Base-by-base conservation (phyloP, 2,113 vertebrate species). In the Myotis lucifugus region DNA sequence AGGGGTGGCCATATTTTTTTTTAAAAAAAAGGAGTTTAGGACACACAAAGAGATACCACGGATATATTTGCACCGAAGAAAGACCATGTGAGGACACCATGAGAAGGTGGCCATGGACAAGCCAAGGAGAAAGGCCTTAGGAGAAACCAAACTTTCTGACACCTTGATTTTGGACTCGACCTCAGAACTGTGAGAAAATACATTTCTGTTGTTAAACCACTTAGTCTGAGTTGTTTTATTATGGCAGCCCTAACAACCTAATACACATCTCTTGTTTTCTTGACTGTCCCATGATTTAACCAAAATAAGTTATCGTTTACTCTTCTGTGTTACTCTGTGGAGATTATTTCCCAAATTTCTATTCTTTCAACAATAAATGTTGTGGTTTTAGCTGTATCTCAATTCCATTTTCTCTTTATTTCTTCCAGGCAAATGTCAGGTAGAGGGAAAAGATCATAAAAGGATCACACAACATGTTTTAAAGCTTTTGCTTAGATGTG, bases 371-470 rank as follows among this genome's bases (percentile, higher is more conserved):
- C 4, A 37, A 18, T 29, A 19, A 61, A 69, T 5, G 4, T 56
- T 46, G 4, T 69, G 10, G 6, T 64, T 50, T 50, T 27, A 61
- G 5, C 40, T 72, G 1, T 67, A 10, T 17, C 9, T 32, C 61
- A 61, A 17, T 66, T 70, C 17, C 13, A 67, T 78, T 79, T n/a
- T 42, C 23, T 88, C 37, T 87, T 88, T 23, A 84, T 93, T 70
- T 66, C 82, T 88, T 13, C 12, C 88, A 90, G 32, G 8, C 19
- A 91, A 46, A 85, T 74, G 37, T 34, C 61, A 94, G 18, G 74
- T 37, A 25, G 34, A 84, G 21, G 25, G 4, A 74, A 69, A 70
- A 37, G 12, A 82, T 61, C n/a, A 8, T 52, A 32, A 64, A 56
- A 83, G 18, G 46, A 40, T 17, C 32, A 29, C 11, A 72, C 3